A percentile compares a stretch with the other conserved stretches of the same genome.
phyloP scores from a whole-genome alignment of 2,797 vertebrate genomes.

The Sebastes jordani region DNA sequence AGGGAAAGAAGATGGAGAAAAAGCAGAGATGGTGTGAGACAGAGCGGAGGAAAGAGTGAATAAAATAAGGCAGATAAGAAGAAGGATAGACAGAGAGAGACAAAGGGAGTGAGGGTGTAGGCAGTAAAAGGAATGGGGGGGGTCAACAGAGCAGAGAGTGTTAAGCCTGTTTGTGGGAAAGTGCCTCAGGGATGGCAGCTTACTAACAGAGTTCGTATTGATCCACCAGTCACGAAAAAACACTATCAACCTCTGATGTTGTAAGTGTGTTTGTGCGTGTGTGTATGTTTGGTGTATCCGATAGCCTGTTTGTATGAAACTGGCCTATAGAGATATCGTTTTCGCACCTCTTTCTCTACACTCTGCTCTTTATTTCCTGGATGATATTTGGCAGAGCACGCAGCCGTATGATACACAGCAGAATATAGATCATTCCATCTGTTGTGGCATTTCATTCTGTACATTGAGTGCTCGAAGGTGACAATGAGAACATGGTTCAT shows the following conservation, averaged over 20 bases:
- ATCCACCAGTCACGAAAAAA: conserved; percentile 69
- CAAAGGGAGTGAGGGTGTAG: conserved; percentile 55
- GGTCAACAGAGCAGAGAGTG: conserved; percentile 48
- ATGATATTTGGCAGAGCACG: not conserved
- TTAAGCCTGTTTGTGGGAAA: conserved; percentile 78
- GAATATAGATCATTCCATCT: conserved; percentile 13
- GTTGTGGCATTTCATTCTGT: conserved; percentile 27
- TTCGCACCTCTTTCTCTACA: conserved; percentile 6
- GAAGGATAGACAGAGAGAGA: conserved; percentile 20
- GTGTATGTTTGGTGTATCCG: conserved; percentile 2
- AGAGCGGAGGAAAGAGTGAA: not conserved
- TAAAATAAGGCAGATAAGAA: conserved; percentile 17
- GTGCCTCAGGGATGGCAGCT: conserved; percentile 70
- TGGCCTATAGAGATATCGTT: not conserved
- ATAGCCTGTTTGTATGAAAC: conserved; percentile 10
- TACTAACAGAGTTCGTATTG: conserved; percentile 72
- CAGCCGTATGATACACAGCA: not conserved
- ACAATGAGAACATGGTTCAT: not conserved
- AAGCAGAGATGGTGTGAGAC: not conserved
- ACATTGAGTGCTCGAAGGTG: conserved; percentile 39
- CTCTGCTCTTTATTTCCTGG: conserved; percentile 22
- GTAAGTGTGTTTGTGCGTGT: not conserved
- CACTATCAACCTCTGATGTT: conserved; percentile 41
- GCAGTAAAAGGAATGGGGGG: conserved; percentile 23
- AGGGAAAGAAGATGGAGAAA: not conserved